These are phyloP conservation scores for Hyppa rectilinea DNA, from an alignment of 2,888 invertebrate genomes.

Conservation along the genomic window DNA sequence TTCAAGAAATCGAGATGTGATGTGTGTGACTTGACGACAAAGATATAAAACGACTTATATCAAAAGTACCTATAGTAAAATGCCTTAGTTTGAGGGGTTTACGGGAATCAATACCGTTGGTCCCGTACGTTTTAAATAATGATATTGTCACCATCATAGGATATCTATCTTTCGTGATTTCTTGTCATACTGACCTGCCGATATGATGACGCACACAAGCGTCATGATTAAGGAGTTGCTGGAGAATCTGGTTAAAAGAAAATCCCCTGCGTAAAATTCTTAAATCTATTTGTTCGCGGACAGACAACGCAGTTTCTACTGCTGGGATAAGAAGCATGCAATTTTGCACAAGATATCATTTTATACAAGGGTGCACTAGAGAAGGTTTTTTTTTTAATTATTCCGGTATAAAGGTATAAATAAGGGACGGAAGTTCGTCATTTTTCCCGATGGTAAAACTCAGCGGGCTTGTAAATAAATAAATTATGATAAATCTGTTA, in stretches of 20 bases:
- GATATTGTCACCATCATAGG: not conserved
- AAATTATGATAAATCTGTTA: not conserved
- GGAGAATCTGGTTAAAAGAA: too few relatives aligned
- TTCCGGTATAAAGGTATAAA: too few relatives aligned
- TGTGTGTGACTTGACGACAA: not conserved
- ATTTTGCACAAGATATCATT: not conserved
- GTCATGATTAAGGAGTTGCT: not conserved
- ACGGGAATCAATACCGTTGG: not conserved
- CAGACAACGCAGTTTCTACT: not conserved
- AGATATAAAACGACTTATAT: not conserved
- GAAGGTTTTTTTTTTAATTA: too few relatives aligned
- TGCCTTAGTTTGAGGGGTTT: not conserved
- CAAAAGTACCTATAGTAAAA: slow-evolving; percentile 3
- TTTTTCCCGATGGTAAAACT: not conserved
- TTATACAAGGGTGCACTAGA: not conserved
- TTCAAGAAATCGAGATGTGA: not conserved
- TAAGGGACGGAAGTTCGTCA: too few relatives aligned
- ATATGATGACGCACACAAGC: not conserved
- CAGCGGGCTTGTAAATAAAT: not conserved
- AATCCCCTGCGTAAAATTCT: too few relatives aligned
- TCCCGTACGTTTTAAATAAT: not conserved
- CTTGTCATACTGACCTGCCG: not conserved
- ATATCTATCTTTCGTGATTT: not conserved
- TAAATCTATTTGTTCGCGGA: not conserved
- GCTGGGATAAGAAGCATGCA: too few relatives aligned